These are phyloP conservation scores for Limenitis camilla DNA, from an alignment of 2,888 invertebrate species.

Conservation along the genomic window DNA sequence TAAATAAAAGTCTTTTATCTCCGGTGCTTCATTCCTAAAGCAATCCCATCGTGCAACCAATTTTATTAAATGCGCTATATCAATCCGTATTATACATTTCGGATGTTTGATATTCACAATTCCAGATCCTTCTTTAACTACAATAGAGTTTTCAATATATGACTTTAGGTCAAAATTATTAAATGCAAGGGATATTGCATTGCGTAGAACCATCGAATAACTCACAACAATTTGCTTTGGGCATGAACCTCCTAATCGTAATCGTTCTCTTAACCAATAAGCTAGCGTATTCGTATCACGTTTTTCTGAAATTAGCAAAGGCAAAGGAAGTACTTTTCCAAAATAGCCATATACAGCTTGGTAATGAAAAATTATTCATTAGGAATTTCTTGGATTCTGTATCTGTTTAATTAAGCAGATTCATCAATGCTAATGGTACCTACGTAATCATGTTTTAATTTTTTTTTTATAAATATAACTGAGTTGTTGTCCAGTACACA, in stretches of 20 bases:
- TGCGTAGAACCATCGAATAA: not conserved
- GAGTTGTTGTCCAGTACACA: not conserved
- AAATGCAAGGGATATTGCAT: not conserved
- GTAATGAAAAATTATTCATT: not conserved
- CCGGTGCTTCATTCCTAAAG: not conserved
- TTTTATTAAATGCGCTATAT: not conserved
- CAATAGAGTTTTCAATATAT: not conserved
- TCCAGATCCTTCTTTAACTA: not conserved
- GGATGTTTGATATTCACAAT: not conserved
- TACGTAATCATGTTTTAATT: not conserved
- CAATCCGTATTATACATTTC: not conserved
- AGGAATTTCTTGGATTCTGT: not conserved
- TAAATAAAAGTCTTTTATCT: conserved; percentile 11
- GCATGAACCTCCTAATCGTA: not conserved
- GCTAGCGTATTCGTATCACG: conserved; percentile 2
- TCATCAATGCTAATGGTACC: conserved; percentile 1
- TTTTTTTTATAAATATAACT: conserved; percentile 1
- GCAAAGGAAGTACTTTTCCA: conserved; percentile 1
- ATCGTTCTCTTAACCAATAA: conserved; percentile 2
- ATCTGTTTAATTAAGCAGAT: conserved; percentile 6
- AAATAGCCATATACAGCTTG: not conserved
- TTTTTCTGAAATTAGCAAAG: not conserved
- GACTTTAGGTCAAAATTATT: not conserved
- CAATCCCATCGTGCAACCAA: not conserved
- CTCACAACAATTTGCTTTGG: conserved; percentile 4